A percentile compares a stretch with the other conserved stretches of the same genome.
Conservation (phyloP, 2,888 invertebrate species). For the Xylophagus ater region DNA sequence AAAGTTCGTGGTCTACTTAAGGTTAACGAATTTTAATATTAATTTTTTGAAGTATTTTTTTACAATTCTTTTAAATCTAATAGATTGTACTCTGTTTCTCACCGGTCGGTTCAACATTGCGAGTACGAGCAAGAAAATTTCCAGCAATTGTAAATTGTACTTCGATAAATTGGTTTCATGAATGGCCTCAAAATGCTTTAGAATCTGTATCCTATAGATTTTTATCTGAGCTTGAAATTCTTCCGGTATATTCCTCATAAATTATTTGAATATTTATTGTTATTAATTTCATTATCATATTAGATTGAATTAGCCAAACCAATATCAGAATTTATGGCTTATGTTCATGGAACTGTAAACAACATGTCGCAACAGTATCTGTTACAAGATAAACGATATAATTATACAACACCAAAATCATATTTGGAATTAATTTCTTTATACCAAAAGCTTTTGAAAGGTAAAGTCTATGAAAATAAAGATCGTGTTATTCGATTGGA, state of each 20-base stretch:
- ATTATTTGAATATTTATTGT: background rate
- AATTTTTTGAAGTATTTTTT: background rate
- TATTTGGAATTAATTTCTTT: conserved; percentile 86
- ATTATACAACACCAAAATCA: conserved; percentile 94
- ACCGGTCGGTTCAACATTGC: conserved; percentile 80
- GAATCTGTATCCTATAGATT: conserved; percentile 80
- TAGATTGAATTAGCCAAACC: conserved; percentile 47
- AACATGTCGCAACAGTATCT: conserved; percentile 70
- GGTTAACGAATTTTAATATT: conserved; percentile 23
- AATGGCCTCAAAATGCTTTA: conserved; percentile 88
- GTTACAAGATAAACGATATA: conserved; percentile 77
- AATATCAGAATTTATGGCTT: conserved; percentile 81
- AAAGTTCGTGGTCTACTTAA: conserved; percentile 68
- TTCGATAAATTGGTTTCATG: conserved; percentile 92
- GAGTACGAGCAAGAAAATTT: conserved; percentile 82
- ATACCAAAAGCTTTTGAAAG: conserved; percentile 58
- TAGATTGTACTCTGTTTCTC: conserved; percentile 82
- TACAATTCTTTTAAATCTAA: conserved; percentile 1
- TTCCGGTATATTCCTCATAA: conserved; percentile 19
- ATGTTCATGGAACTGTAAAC: conserved; percentile 79
- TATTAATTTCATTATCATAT: conserved; percentile 13
- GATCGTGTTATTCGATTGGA: conserved; percentile 69
- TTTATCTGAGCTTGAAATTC: conserved; percentile 56
- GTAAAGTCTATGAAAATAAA: conserved; percentile 56
- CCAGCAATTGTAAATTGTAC: conserved; percentile 90